These are phyloP conservation scores for Drosophila ercepeae DNA, from an alignment of 1,140 invertebrate species.

Conservation along the genomic window DNA sequence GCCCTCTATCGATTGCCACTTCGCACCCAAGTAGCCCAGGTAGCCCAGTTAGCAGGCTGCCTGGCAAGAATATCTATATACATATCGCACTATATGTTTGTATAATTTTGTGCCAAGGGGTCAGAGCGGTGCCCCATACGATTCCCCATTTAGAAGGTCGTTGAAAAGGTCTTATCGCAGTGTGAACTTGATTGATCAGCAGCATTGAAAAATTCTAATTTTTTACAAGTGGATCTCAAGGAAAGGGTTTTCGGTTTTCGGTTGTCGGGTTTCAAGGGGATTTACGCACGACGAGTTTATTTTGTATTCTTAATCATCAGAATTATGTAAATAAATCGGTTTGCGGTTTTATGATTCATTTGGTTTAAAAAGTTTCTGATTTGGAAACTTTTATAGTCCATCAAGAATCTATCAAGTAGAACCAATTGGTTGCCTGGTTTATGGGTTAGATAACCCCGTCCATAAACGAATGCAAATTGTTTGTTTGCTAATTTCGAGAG, in stretches of 20 bases:
- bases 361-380: not conserved
- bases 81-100: not conserved
- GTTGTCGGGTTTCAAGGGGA: too few species aligned
- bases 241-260: not conserved
- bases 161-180: conserved; percentile 21
- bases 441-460: not conserved
- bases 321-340: not conserved
- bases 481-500: not conserved
- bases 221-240: conserved; percentile 5
- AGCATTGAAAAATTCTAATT: conserved; percentile 18
- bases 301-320: not conserved
- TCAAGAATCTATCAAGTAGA: not conserved
- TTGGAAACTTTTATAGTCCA: not conserved
- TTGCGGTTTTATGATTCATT: not conserved
- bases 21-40: conserved; percentile 28
- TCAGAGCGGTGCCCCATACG: conserved; percentile 15
- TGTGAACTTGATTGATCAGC: conserved; percentile 37
- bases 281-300: too few species aligned
- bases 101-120: conserved; percentile 18
- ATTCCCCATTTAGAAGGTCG: conserved; percentile 23
- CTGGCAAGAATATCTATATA: not conserved
- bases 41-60: conserved; percentile 30
- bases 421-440: not conserved
- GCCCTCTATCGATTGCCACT: conserved; percentile 30
- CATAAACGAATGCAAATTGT: conserved; percentile 36